phyloP scores from a whole-genome alignment of 2,113 vertebrate species.

The Hydrolagus affinis region DNA sequence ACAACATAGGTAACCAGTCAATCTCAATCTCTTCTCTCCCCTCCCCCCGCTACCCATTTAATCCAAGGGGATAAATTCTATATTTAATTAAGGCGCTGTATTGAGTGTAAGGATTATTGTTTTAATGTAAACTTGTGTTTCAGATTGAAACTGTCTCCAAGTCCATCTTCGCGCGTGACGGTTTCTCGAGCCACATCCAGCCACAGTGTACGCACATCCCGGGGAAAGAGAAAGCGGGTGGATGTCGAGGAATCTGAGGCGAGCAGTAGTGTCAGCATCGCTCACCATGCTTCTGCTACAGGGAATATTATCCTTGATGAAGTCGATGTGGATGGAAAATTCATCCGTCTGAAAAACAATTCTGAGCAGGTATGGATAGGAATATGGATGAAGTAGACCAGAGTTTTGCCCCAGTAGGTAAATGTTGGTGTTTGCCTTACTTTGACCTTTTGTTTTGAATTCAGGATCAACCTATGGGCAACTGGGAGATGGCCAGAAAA shows the following conservation, averaged over 20 bases:
- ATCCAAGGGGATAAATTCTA: background rate
- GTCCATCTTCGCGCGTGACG: conserved; percentile 69
- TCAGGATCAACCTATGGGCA: conserved; percentile 85
- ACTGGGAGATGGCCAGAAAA: conserved; percentile 70
- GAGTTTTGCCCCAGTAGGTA: background rate
- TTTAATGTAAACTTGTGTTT: background rate
- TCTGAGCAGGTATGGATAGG: conserved; percentile 62
- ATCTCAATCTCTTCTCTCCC: no score
- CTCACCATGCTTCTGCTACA: conserved; percentile 75
- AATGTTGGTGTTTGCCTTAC: background rate
- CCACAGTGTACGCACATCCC: conserved; percentile 60
- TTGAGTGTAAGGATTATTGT: background rate
- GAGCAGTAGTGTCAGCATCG: conserved; percentile 75
- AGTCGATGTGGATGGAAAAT: conserved; percentile 81
- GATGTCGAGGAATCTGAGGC: conserved; percentile 77
- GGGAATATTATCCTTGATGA: conserved; percentile 72
- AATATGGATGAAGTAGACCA: background rate
- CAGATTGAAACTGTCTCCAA: conserved; percentile 74
- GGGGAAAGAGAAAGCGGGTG: conserved; percentile 73
- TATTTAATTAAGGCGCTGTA: background rate
- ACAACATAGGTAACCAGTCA: no score
- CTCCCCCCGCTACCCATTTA: no score
- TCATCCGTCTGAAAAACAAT: conserved; percentile 73
- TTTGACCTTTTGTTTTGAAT: conserved; percentile 31
- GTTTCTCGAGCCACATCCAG: conserved; percentile 75